Percentiles rank a stretch among this genome's conserved stretches.
These are phyloP conservation scores for Myathropa florea DNA, from an alignment of 2,888 invertebrate genomes.

Conservation along the genomic window DNA sequence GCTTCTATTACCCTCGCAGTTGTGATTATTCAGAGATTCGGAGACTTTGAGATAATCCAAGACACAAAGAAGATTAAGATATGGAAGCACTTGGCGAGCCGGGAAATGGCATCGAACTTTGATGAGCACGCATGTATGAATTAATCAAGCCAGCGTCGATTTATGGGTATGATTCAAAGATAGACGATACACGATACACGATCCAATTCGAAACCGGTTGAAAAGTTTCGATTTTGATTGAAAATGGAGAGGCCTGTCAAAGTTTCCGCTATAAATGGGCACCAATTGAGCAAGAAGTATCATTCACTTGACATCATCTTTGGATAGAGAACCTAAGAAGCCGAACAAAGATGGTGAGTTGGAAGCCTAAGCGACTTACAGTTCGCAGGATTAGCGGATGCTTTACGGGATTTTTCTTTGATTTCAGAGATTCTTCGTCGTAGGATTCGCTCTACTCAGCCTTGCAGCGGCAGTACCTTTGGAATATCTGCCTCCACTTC, in stretches of 20 bases:
- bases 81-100: background rate
- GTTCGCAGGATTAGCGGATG: background rate
- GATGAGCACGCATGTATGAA: background rate
- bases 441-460: constrained; percentile 42
- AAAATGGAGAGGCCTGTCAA: background rate
- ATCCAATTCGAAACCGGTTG: constrained; percentile 18
- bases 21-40: constrained; percentile 26
- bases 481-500: constrained; percentile 56
- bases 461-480: constrained; percentile 43
- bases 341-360: constrained; percentile 54
- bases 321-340: constrained; percentile 20
- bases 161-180: background rate
- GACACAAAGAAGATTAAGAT: background rate
- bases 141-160: constrained; percentile 3
- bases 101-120: constrained; percentile 42
- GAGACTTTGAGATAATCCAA: background rate
- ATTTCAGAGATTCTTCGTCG: constrained; percentile 49
- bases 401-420: background rate
- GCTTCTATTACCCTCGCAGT: background rate
- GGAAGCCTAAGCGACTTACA: background rate
- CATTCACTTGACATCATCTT: constrained; percentile 54
- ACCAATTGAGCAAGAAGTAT: constrained; percentile 20
- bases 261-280: constrained; percentile 41
- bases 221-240: background rate
- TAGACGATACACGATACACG: background rate